A percentile compares a stretch with the other conserved stretches of the same genome.
phyloP scores from a whole-genome alignment of 2,888 invertebrate species.

The Theristus sp. region DNA sequence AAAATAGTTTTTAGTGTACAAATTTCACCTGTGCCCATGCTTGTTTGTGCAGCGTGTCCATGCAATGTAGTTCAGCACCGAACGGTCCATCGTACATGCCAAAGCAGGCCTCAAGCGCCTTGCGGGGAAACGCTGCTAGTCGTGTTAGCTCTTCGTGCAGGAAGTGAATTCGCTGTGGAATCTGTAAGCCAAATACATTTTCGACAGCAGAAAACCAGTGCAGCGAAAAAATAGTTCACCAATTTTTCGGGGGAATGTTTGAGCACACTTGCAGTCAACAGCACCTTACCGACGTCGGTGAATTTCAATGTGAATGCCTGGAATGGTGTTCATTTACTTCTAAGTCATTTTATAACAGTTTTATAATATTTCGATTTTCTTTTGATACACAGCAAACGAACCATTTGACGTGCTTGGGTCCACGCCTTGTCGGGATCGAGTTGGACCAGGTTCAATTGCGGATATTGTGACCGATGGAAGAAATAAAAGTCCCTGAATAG shows the following conservation, averaged over 20 bases:
- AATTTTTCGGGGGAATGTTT: constrained; percentile 30
- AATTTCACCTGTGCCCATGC: constrained; percentile 83
- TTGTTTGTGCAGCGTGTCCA: constrained; percentile 92
- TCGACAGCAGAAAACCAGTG: too few relatives aligned
- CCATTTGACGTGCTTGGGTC: constrained; percentile 45
- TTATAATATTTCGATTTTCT: too few relatives aligned
- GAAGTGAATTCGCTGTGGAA: constrained; percentile 90
- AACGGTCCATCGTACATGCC: constrained; percentile 51
- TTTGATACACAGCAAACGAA: too few relatives aligned
- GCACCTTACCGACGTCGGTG: constrained; percentile 78
- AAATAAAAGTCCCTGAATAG: constrained; percentile 86
- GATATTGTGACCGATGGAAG: constrained; percentile 89
- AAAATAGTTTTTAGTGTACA: too few relatives aligned
- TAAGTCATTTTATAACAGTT: too few relatives aligned
- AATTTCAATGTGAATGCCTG: constrained; percentile 70
- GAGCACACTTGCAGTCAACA: constrained; percentile 35
- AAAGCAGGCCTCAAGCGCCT: constrained; percentile 87
- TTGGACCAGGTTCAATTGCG: constrained; percentile 75
- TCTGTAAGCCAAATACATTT: constrained; percentile 35
- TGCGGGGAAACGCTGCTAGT: constrained; percentile 87
- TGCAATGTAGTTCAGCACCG: constrained; percentile 55
- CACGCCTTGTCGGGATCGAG: constrained; percentile 82
- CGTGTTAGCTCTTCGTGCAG: constrained; percentile 97
- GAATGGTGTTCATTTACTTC: background rate
- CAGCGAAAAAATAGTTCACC: constrained; percentile 12